These are phyloP conservation scores for Natator depressus DNA, from an alignment of 2,113 vertebrate genomes.

Conservation along the genomic window DNA sequence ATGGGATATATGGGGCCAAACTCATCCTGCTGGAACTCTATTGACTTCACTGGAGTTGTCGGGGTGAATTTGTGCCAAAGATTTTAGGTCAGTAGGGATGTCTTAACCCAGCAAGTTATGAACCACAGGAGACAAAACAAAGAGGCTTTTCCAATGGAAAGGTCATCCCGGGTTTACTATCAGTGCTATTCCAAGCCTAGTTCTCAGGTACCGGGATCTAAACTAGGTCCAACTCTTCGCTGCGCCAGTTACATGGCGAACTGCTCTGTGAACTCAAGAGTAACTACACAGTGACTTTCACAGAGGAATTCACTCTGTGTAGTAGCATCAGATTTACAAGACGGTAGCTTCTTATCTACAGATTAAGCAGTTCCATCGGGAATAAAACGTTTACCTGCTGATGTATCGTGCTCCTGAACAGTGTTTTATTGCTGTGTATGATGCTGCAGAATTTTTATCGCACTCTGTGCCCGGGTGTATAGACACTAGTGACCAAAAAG, in stretches of 20 bases:
- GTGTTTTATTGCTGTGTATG: neutral
- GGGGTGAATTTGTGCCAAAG: neutral
- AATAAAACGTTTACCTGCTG: constrained; percentile 53
- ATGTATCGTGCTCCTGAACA: neutral
- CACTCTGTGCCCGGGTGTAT: neutral
- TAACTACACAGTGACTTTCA: neutral
- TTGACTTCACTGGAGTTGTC: neutral
- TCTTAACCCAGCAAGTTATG: neutral
- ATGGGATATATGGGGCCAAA: neutral
- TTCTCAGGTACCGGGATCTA: neutral
- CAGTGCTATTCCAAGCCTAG: neutral
- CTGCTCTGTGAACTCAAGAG: neutral
- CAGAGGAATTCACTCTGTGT: neutral
- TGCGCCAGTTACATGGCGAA: neutral
- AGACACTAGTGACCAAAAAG: neutral
- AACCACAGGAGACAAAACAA: neutral
- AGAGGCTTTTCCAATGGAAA: constrained; percentile 1
- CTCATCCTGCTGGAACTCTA: neutral
- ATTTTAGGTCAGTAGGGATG: neutral
- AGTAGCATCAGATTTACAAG: neutral
- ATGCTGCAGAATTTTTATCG: neutral
- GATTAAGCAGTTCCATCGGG: constrained; percentile 10
- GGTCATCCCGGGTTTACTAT: neutral
- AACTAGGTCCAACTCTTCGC: constrained; percentile 14
- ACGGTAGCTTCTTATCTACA: constrained; percentile 2